Evolutionary conservation across 2,888 invertebrate genomes (phyloP), one percentile per base, ranked within the genome.

Genomic region (Anagyrus pseudococci): DNA sequence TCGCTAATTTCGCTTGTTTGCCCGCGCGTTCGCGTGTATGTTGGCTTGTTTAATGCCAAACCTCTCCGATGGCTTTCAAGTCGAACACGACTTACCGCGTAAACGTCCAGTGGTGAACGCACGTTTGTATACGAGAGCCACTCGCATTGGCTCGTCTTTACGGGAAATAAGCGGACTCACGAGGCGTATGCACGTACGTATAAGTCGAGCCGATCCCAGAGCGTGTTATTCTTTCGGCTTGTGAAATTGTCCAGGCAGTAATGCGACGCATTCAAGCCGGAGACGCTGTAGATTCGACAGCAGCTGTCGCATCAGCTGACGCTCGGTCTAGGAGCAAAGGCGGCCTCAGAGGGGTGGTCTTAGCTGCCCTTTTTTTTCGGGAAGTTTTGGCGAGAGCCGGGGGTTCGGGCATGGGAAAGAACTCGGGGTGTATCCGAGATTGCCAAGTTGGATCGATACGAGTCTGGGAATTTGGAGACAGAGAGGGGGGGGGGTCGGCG

Each of bases 291-390:
- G 15, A 37, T 2, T 37, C 33, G 33, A 37, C 17, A 2, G 63
- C 63, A 58, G 58, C 58, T 63, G 63, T 44, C 54, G 58, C 58
- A 58, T 54, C 63, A 58, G 63, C 58, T 55, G 58, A 63, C 58
- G 29, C n/a, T n/a, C n/a, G n/a, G n/a, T n/a, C n/a, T n/a, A n/a
- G n/a, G n/a, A n/a, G n/a, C n/a, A n/a, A n/a, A n/a, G n/a, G n/a
- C n/a, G n/a, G n/a, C n/a, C n/a, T 37, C 13, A 15, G 33, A 37
- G 33, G 29, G 33, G 2, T 8, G 33, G 33, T 37, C 33, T 37
- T 37, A 37, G 2, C 2, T 2, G 33, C 33, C 15, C 15, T 37
- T 37, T 13, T 37, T n/a, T 37, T 37, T 37, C 33, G 8, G 8
- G 33, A 10, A 37, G 33, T 13, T 37, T 37, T 37, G 33, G 4